Evolutionary conservation across 2,113 vertebrate genomes (phyloP).

Genomic region (Pelvicachromis taeniatus): DNA sequence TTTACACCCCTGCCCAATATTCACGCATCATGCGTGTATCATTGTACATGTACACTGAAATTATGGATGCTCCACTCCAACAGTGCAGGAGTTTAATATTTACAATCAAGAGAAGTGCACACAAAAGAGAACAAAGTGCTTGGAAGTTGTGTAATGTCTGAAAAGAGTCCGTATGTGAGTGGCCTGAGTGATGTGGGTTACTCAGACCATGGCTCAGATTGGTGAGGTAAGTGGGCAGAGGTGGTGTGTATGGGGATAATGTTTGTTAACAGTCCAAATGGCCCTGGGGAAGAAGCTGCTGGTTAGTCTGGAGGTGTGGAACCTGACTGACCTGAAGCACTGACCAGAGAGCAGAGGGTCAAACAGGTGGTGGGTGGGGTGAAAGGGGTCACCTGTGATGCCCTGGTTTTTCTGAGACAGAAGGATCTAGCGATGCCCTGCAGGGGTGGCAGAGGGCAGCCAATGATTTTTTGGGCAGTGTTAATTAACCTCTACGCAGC

Average conservation of each 20-base stretch:
- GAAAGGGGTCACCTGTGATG: not conserved
- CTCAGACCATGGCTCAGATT: not conserved
- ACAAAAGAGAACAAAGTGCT: not conserved
- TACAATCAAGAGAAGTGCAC: not conserved
- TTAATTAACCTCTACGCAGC: not conserved
- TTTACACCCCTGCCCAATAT: not conserved
- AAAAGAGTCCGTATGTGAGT: not conserved
- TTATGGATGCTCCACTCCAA: not conserved
- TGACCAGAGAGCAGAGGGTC: not conserved
- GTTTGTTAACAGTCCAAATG: not conserved
- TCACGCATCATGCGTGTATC: not conserved
- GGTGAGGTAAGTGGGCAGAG: not conserved
- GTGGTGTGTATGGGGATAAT: not conserved
- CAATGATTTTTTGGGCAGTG: not conserved
- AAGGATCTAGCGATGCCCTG: not conserved
- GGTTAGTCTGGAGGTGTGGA: not conserved
- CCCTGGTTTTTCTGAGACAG: not conserved
- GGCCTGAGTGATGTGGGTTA: not conserved
- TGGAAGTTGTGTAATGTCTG: not conserved
- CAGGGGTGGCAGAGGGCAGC: not conserved
- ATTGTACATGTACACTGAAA: not conserved
- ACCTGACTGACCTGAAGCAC: too few species aligned
- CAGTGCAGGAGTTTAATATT: not conserved
- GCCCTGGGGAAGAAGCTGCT: not conserved
- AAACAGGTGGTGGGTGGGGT: not conserved